Evolutionary conservation across 2,888 invertebrate species (phyloP).

Genomic region (Aleiodes leptofemur): DNA sequence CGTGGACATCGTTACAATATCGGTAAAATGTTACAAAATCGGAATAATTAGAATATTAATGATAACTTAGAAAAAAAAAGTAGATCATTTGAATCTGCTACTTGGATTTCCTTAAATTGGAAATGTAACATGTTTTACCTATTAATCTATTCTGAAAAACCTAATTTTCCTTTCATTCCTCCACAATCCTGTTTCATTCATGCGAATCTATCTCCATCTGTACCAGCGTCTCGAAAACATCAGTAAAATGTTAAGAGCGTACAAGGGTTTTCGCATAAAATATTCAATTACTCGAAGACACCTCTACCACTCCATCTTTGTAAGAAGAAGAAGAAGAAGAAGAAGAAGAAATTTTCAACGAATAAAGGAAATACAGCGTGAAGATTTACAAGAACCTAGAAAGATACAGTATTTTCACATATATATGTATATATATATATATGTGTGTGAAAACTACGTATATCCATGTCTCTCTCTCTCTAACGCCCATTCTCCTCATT

Average conservation of each 20-base stretch:
- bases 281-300: slow-evolving; percentile 47
- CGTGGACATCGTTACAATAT: too few relatives aligned
- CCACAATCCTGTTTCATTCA: neutral
- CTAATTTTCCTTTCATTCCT: too few relatives aligned
- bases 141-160: too few relatives aligned
- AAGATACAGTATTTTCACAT: neutral
- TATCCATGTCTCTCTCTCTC: slow-evolving; percentile 36
- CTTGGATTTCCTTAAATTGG: too few relatives aligned
- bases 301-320: slow-evolving; percentile 25
- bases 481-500: slow-evolving; percentile 22
- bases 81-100: too few relatives aligned
- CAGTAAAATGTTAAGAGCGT: neutral
- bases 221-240: neutral
- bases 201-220: neutral
- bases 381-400: slow-evolving; percentile 17
- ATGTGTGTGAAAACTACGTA: neutral
- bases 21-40: too few relatives aligned
- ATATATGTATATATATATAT: neutral
- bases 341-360: slow-evolving; percentile 42
- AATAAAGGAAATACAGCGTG: neutral
- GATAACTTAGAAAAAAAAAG: too few relatives aligned
- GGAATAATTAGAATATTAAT: too few relatives aligned
- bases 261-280: slow-evolving; percentile 35
- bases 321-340: slow-evolving; percentile 32
- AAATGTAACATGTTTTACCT: too few relatives aligned